These are phyloP conservation scores for Oscheius sp. DNA, from an alignment of 2,888 invertebrate genomes.

Conservation along the genomic window DNA sequence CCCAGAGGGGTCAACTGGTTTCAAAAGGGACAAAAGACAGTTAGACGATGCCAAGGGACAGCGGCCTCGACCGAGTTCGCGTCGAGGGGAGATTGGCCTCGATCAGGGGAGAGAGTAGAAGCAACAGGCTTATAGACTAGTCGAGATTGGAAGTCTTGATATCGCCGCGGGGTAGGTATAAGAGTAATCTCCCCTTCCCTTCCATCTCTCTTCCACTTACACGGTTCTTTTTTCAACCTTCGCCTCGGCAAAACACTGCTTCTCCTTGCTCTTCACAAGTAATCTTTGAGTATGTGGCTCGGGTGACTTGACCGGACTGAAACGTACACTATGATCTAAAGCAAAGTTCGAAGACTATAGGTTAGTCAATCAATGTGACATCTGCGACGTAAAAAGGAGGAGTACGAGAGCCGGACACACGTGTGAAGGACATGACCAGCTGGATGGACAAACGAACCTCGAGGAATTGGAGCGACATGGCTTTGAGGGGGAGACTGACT, in stretches of 20 bases:
- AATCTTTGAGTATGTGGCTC: conserved; percentile 24
- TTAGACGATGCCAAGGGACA: too few relatives aligned
- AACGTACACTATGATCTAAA: too few relatives aligned
- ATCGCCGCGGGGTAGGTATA: too few relatives aligned
- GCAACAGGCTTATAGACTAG: too few relatives aligned
- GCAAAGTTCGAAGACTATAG: neutral
- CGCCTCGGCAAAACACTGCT: conserved; percentile 50
- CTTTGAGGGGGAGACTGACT: neutral
- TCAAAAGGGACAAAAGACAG: too few relatives aligned
- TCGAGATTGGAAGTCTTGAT: too few relatives aligned
- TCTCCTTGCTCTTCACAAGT: conserved; percentile 27
- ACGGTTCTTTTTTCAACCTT: conserved; percentile 46
- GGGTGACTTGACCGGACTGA: conserved; percentile 29
- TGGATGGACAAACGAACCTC: conserved; percentile 12
- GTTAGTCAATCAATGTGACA: conserved; percentile 23
- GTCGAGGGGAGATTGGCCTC: neutral
- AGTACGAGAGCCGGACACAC: conserved; percentile 8
- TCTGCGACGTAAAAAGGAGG: conserved; percentile 10
- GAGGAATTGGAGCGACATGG: neutral
- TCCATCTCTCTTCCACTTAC: conserved; percentile 27
- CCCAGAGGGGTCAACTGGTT: too few relatives aligned
- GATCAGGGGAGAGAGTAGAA: too few relatives aligned
- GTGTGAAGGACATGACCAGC: neutral
- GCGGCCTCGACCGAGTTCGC: neutral
- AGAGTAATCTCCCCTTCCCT: too few relatives aligned